Evolutionary conservation across 2,797 vertebrate species (phyloP).

Genomic region (Staurois parvus): DNA sequence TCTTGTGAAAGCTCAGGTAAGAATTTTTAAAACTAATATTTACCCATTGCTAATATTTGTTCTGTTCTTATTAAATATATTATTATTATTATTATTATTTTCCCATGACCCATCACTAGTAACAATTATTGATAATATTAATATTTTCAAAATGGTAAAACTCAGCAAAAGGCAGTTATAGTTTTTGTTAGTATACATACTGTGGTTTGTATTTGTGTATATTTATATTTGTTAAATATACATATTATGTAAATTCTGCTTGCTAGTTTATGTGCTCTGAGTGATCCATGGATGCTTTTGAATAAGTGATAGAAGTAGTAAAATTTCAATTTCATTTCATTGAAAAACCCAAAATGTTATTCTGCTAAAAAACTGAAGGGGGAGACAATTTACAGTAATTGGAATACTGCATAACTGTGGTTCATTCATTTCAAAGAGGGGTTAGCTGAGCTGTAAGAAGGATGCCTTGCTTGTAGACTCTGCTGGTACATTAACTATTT

Average conservation of each 20-base stretch:
- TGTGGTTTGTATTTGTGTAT: not conserved
- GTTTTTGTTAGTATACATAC: not conserved
- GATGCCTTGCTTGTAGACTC: not conserved
- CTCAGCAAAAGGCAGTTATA: not conserved
- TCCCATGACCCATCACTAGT: not conserved
- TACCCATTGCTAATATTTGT: not conserved
- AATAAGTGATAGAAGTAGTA: slow-evolving; percentile 15
- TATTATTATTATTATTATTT: not conserved
- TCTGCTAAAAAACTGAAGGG: slow-evolving; percentile 6
- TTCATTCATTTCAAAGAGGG: not conserved
- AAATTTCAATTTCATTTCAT: slow-evolving; percentile 9
- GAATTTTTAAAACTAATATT: not conserved
- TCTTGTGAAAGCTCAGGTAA: slow-evolving; percentile 53
- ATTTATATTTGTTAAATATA: not conserved
- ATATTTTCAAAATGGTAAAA: not conserved
- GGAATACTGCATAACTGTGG: not conserved
- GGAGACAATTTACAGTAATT: slow-evolving; percentile 20
- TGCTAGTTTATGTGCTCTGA: not conserved
- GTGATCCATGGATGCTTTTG: not conserved
- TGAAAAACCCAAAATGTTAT: slow-evolving; percentile 4
- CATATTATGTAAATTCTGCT: not conserved
- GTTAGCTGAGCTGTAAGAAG: not conserved
- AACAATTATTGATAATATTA: not conserved
- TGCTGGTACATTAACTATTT: not conserved
- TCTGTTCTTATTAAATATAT: not conserved